Conservation (phyloP, 2,888 invertebrate genomes). For the Microctonus aethiopoides region DNA sequence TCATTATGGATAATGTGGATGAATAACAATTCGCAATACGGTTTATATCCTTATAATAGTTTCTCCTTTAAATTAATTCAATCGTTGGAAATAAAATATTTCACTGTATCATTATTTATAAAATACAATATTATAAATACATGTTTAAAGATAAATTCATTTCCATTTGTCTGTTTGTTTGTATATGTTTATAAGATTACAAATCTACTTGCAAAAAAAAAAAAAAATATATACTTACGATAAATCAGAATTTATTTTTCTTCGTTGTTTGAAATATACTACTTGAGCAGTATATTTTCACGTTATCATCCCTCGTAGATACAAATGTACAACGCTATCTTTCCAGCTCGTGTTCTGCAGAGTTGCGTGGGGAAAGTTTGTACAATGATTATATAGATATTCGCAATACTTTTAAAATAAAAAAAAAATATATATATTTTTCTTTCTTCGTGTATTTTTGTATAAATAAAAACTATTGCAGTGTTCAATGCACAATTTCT, state of each 20-base stretch:
- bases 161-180: no score
- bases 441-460: neutral
- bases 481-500: neutral
- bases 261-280: constrained; percentile 8
- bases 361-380: constrained; percentile 43
- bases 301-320: constrained; percentile 25
- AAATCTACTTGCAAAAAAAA: neutral
- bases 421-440: neutral
- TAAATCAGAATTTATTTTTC: neutral
- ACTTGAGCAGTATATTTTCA: constrained; percentile 27
- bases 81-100: neutral
- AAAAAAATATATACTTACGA: neutral
- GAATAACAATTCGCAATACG: constrained; percentile 13
- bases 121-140: no score
- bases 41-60: neutral
- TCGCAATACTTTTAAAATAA: neutral
- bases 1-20: constrained; percentile 2
- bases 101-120: no score
- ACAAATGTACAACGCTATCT: constrained; percentile 20
- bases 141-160: no score
- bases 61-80: neutral
- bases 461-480: neutral
- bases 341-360: constrained; percentile 18
- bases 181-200: neutral
- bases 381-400: constrained; percentile 36